Base-by-base conservation (phyloP, 2,113 vertebrate species). In the Verasper variegatus region DNA sequence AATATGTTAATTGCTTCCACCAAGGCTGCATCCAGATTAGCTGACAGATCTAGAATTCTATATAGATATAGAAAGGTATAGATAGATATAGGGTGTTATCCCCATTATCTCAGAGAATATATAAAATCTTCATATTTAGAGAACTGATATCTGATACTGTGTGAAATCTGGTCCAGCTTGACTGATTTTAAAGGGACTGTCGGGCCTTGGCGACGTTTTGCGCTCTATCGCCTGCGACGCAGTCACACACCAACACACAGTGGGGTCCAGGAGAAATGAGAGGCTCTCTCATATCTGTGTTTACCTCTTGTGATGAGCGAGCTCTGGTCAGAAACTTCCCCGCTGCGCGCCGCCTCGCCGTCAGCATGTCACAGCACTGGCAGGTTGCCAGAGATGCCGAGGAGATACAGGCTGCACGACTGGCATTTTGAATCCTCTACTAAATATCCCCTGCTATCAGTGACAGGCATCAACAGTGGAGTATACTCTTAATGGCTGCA, bases 391-490 rank as follows among this genome's bases (percentile, higher is more conserved):
- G 10, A 87, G 88, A 91, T 90, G 68, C 69, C 78, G 64, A 45
- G 13, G 42, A 76, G 86, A 91, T 89, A 85, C 27, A 42, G 70
- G 72, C 79, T 52, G 63, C 17, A 42, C 51, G 56, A 79, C 60
- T 84, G 89, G 82, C 86, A 82, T 78, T 82, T 54, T 77, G 75
- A 88, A 73, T 83, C 59, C 65, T 68, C 73, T 52, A 42, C 81
- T 81, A 86, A 89, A 87, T 78, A 91, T 86, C 76, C 40, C 56
- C 80, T 54, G 68, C 76, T 91, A 87, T 91, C 90, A 83, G 77
- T 85, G 90, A 88, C 86, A 81, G 87, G 78, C 74, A 86, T 91
- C 90, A 79, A 66, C 70, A 57, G 75, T 69, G 64, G 75, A 84
- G 87, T 65, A 5, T 66, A 78, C 75, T 83, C 91, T 86, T 90